phyloP scores from a whole-genome alignment of 2,888 invertebrate species.

The Vesta saturnalis region DNA sequence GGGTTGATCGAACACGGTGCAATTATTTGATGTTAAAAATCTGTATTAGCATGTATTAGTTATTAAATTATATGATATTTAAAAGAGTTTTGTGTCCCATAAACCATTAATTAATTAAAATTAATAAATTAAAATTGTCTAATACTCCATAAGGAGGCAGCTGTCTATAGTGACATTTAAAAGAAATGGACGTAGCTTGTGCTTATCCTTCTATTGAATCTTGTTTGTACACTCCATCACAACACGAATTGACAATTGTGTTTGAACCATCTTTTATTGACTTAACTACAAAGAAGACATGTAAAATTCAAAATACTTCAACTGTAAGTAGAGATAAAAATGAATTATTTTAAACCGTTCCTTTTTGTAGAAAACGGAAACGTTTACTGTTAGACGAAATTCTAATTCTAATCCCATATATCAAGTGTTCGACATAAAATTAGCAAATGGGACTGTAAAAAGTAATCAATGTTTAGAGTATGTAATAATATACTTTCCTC shows the following conservation, averaged over 20 bases:
- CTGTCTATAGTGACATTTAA: too few relatives aligned
- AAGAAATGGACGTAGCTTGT: too few relatives aligned
- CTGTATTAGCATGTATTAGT: too few relatives aligned
- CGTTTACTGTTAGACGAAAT: slow-evolving; percentile 47
- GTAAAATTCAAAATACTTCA: background rate
- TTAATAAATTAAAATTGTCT: too few relatives aligned
- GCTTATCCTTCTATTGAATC: too few relatives aligned
- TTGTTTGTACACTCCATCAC: too few relatives aligned
- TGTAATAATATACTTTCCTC: slow-evolving; percentile 56
- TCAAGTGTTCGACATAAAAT: slow-evolving; percentile 55
- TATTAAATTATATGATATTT: too few relatives aligned
- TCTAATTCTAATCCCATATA: slow-evolving; percentile 55
- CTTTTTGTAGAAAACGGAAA: slow-evolving; percentile 18
- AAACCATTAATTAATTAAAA: too few relatives aligned
- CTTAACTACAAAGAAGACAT: background rate
- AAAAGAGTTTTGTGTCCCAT: too few relatives aligned
- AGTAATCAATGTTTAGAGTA: slow-evolving; percentile 48
- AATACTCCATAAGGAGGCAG: too few relatives aligned
- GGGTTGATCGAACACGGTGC: too few relatives aligned
- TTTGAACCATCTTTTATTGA: background rate
- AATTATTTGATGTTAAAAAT: too few relatives aligned
- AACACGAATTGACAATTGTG: background rate
- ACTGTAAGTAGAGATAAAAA: background rate
- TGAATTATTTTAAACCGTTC: background rate
- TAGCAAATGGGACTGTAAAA: slow-evolving; percentile 50